Evolutionary conservation across 30 jellyfish, hydroid and myxozoan species (phyloP).

Genomic region (Mastigias papua): DNA sequence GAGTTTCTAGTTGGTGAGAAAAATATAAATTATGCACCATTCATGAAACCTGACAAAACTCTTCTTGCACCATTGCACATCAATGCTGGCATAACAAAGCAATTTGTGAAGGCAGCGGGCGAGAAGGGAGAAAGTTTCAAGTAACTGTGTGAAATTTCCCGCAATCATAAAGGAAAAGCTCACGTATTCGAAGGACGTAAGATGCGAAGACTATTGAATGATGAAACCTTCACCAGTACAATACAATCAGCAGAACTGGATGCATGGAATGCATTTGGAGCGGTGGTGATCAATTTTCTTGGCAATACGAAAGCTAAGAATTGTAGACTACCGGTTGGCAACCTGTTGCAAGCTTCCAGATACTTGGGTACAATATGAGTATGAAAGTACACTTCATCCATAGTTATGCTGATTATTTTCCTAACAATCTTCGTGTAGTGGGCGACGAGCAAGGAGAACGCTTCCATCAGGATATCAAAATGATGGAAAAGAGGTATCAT

Average conservation of each 20-base stretch:
- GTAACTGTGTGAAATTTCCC: background rate
- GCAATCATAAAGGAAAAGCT: background rate
- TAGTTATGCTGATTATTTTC: background rate
- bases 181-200: background rate
- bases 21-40: background rate
- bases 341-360: background rate
- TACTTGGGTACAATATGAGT: background rate
- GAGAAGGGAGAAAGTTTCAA: background rate
- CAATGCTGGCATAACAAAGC: background rate
- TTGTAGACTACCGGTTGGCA: background rate
- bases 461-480: background rate
- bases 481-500: background rate
- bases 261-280: background rate
- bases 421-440: too few relatives aligned
- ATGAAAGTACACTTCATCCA: background rate
- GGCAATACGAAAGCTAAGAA: background rate
- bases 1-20: background rate
- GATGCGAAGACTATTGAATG: background rate
- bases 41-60: background rate
- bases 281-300: background rate
- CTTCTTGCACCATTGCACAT: background rate
- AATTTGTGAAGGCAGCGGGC: background rate
- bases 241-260: background rate
- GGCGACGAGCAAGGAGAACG: background rate
- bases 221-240: background rate